phyloP scores from a whole-genome alignment of 1,140 invertebrate species.

The Mesaphorura yosii region DNA sequence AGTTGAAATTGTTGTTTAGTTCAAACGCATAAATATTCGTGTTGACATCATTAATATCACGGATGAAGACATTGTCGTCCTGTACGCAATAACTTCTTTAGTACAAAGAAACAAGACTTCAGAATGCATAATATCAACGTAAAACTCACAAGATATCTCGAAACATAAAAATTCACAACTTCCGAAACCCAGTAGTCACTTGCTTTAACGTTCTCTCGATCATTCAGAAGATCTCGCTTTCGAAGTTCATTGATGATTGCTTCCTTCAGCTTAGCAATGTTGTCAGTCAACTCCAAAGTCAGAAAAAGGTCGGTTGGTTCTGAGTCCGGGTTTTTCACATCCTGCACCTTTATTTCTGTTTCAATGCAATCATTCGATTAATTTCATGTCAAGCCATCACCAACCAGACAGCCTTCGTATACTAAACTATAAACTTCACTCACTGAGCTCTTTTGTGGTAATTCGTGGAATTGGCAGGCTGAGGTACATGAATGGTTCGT shows the following conservation, averaged over 20 bases:
- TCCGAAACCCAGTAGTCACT: slow-evolving; percentile 53
- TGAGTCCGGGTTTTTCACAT: no score
- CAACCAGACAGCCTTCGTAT: no score
- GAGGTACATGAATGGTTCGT: slow-evolving; percentile 63
- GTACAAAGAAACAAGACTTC: no score
- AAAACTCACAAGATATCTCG: slow-evolving; percentile 46
- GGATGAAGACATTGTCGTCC: not conserved
- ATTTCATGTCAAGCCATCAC: no score
- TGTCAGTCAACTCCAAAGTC: slow-evolving; percentile 51
- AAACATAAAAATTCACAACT: slow-evolving; percentile 52
- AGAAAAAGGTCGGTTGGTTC: slow-evolving; percentile 45
- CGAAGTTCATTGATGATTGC: slow-evolving; percentile 40
- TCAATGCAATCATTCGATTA: no score
- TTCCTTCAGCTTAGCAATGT: slow-evolving; percentile 47
- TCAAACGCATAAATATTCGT: slow-evolving; percentile 47
- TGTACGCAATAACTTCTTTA: no score
- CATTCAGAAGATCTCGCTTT: slow-evolving; percentile 35
- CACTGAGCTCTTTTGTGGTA: slow-evolving; percentile 52
- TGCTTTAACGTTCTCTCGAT: slow-evolving; percentile 37
- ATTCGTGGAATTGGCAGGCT: slow-evolving; percentile 56
- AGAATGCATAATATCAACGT: not conserved
- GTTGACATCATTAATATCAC: slow-evolving; percentile 34
- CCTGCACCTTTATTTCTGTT: no score
- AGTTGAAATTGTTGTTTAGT: slow-evolving; percentile 34
- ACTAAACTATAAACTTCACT: no score